Base-by-base conservation (phyloP, 2,113 vertebrate genomes). In the Rhipidura dahli region DNA sequence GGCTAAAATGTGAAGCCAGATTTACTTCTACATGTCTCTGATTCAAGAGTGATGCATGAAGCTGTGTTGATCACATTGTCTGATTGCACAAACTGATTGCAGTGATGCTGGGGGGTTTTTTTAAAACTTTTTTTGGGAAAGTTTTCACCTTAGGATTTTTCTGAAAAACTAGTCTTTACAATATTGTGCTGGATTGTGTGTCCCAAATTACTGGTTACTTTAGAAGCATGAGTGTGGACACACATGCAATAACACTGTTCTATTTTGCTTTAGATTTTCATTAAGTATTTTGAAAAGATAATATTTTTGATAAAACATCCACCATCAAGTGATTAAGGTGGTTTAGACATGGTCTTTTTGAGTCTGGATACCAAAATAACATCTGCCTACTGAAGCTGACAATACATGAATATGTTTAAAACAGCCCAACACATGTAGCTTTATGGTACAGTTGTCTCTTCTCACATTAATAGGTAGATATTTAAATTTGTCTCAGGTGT, bases 31-130 rank as follows among this genome's bases (percentile, higher is more conserved):
- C 9, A 2, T 4, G 4, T 82, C 44, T 72, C 39, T 70, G 71
- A 61, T 88, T 86, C 42, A 45, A 37, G 63, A 80, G 45, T 31
- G n/a, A 17, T 66, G 16, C 0, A 0, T 56, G 42, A 66, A 39
- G 13, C 60, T 72, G 11, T 75, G n/a, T 45, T 59, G 44, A 72
- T 88, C 78, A 18, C 1, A 0, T 71, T 89, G 42, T 50, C 35
- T n/a, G 73, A 83, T 77, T 93, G 72, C 64, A 91, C 7, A 31
- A 80, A 37, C 10, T 88, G 83, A 72, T 84, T 87, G 30, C 54
- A 53, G 11, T 8, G 22, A 16, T 0, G 0, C 73, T 64, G 71
- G 31, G 47, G 2, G 30, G 6, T 2, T 6, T 68, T 39, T 30
- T 40, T 12, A 3, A 22, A 44, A 4, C 6, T 5, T 39, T 33